Evolutionary conservation across 1,140 invertebrate species (phyloP).

Genomic region (Atta cephalotes): DNA sequence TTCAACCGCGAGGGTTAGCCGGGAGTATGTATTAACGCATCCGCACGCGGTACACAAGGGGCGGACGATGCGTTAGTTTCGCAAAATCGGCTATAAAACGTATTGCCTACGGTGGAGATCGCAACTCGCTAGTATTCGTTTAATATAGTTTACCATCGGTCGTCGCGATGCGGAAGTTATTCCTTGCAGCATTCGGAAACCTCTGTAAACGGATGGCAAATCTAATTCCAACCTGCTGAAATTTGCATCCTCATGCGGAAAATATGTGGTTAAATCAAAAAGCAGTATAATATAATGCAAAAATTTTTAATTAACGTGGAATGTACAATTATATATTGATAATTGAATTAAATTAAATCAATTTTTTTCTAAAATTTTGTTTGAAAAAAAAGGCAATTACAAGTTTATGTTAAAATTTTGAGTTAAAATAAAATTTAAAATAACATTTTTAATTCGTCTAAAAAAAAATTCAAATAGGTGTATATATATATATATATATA

Average conservation of each 20-base stretch:
- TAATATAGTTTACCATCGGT: slow-evolving; percentile 73
- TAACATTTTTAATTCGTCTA: neutral
- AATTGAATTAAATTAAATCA: slow-evolving; percentile 19
- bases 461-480: neutral
- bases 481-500: neutral
- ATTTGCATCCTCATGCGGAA: neutral
- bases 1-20: slow-evolving; percentile 78
- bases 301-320: neutral
- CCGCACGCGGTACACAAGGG: slow-evolving; percentile 60
- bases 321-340: neutral
- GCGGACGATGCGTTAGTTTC: slow-evolving; percentile 68
- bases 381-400: too few species aligned
- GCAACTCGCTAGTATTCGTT: slow-evolving; percentile 72
- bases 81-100: slow-evolving; percentile 77
- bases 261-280: neutral
- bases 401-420: too few species aligned
- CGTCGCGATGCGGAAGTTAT: slow-evolving; percentile 24
- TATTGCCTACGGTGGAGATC: slow-evolving; percentile 70
- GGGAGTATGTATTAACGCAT: slow-evolving; percentile 75
- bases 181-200: neutral
- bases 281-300: too few species aligned
- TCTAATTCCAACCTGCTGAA: neutral
- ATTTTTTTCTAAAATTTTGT: neutral
- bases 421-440: neutral
- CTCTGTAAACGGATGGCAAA: neutral